Evolutionary conservation across 2,888 invertebrate species (phyloP), one percentile per base, ranked within the genome.

Genomic region (Allolobophora icterica): DNA sequence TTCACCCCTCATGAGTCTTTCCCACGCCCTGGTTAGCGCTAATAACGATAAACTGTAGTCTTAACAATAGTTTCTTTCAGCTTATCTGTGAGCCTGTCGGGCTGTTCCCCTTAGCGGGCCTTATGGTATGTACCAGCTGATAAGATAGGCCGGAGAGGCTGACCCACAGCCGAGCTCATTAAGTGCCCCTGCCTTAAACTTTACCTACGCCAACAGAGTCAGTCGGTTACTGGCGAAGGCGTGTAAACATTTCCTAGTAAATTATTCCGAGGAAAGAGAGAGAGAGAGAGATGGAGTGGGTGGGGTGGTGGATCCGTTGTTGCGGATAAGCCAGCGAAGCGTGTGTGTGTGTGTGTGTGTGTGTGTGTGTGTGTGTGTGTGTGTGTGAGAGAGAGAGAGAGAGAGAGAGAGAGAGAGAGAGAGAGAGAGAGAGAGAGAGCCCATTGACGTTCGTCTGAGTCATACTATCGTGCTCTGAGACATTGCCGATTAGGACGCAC

Each of bases 181-280:
- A 71, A 71, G 71, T 71, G 71, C 71, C 71, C 71, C 71, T n/a
- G 17, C 71, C n/a, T 71, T 71, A 30, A 71, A 71, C n/a, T 71
- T 71, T 71, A 71, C 71, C 71, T 71, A 71, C 71, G 71, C 71
- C 71, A n/a, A 52, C 52, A 21, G 71, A 71, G 71, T 71, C 71
- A n/a, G 30, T n/a, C n/a, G 30, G 71, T 71, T 71, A n/a, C 71
- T 71, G 71, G 71, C 30, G n/a, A 71, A 52, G 52, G n/a, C 71
- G 71, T 30, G n/a, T 71, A 71, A 71, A 71, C 71, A 71, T 71
- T 71, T 71, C 71, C 71, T 71, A n/a, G 71, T 71, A 71, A 71
- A 71, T 71, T 71, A 71, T 71, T 71, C 30, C 1, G 52, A 52
- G 24, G 52, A 52, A 3, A 52, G 52, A 11, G 71, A 71, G n/a